Conservation (phyloP, 2,113 vertebrate genomes). For the Forbesichthys papilliferus region DNA sequence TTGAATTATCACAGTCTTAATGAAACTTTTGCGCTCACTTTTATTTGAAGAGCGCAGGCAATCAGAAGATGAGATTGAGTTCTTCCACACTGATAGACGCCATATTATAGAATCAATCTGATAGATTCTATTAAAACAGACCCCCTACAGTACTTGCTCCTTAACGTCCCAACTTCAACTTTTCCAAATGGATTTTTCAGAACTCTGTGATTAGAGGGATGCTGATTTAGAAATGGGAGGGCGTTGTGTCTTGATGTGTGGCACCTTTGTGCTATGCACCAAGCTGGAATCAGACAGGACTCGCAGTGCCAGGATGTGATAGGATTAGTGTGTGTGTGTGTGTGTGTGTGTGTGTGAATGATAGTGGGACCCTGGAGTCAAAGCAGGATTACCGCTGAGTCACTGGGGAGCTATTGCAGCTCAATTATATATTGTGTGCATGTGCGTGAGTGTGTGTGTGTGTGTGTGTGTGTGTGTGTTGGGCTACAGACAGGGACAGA, state of each 20-base stretch:
- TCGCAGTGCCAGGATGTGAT: conserved; percentile 43
- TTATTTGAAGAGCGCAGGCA: conserved; percentile 69
- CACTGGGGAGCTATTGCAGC: conserved; percentile 33
- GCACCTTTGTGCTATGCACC: conserved; percentile 30
- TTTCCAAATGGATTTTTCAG: conserved; percentile 29
- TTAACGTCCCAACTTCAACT: conserved; percentile 49
- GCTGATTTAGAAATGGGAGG: conserved; percentile 4
- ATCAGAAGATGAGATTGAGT: conserved; percentile 69
- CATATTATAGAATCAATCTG: conserved; percentile 63
- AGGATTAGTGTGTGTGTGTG: conserved; percentile 29
- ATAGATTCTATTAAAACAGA: conserved; percentile 67
- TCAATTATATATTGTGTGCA: neutral
- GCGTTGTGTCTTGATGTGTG: conserved; percentile 40
- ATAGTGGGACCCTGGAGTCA: conserved; percentile 29
- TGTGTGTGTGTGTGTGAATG: conserved; percentile 17
- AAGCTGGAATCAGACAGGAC: conserved; percentile 41
- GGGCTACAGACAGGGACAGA: too few species aligned
- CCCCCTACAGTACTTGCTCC: conserved; percentile 30
- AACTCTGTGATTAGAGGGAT: conserved; percentile 12
- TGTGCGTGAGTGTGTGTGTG: neutral
- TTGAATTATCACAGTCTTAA: conserved; percentile 68
- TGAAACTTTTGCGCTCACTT: conserved; percentile 63
- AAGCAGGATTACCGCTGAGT: conserved; percentile 55
- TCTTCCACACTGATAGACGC: conserved; percentile 63
- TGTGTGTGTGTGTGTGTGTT: conserved; percentile 13